Evolutionary conservation across 2,113 vertebrate species (phyloP).

Genomic region (Rana temporaria): DNA sequence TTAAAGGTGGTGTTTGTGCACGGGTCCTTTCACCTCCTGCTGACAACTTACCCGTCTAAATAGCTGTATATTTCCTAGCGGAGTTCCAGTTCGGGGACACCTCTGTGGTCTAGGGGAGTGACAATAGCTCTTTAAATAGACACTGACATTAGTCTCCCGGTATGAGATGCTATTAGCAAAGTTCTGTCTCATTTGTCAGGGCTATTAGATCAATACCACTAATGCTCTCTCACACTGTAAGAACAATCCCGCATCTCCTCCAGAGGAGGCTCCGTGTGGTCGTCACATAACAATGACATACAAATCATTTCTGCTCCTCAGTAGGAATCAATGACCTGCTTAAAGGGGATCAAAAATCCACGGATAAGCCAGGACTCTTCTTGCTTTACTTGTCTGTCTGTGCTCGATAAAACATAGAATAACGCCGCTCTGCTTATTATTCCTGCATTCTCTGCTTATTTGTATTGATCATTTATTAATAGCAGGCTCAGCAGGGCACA

Average conservation of each 20-base stretch:
- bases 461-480: background rate
- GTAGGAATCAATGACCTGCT: slow-evolving; percentile 5
- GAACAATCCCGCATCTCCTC: background rate
- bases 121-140: slow-evolving; percentile 53
- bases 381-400: background rate
- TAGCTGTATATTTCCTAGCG: too few relatives aligned
- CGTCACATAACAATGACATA: background rate
- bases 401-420: background rate
- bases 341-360: background rate
- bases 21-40: too few relatives aligned
- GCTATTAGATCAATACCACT: slow-evolving; percentile 44
- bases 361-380: background rate
- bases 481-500: background rate
- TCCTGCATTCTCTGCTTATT: background rate
- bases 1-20: too few relatives aligned
- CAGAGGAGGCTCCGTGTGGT: background rate
- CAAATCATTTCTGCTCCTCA: background rate
- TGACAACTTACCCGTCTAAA: too few relatives aligned
- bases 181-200: slow-evolving; percentile 73
- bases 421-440: background rate
- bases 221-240: slow-evolving; percentile 22
- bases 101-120: too few relatives aligned
- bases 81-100: too few relatives aligned
- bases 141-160: slow-evolving; percentile 80
- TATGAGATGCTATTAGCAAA: slow-evolving; percentile 66